phyloP scores from a whole-genome alignment of 2,797 vertebrate species.

The Falco peregrinus region DNA sequence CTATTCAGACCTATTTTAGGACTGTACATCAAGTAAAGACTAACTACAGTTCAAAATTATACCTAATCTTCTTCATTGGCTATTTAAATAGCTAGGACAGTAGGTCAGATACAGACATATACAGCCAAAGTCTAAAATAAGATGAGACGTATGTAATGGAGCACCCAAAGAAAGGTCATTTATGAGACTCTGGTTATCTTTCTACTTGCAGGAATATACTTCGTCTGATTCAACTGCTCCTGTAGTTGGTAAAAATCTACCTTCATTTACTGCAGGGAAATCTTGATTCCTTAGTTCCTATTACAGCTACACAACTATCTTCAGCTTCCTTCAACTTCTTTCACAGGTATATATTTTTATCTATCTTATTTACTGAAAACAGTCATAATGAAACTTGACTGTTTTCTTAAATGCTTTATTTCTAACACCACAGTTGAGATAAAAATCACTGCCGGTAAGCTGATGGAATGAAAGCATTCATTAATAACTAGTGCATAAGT shows the following conservation, averaged over 20 bases:
- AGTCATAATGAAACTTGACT: background rate
- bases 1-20: background rate
- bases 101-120: background rate
- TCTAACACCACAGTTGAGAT: background rate
- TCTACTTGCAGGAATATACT: background rate
- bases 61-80: background rate
- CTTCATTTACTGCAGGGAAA: background rate
- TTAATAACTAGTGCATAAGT: background rate
- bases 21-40: background rate
- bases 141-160: background rate
- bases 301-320: background rate
- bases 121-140: background rate
- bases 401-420: background rate
- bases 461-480: background rate
- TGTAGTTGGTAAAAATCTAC: background rate
- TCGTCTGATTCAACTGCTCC: background rate
- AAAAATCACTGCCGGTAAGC: background rate
- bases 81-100: background rate
- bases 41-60: background rate
- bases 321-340: background rate
- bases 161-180: background rate
- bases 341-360: background rate
- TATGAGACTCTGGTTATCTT: background rate
- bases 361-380: constrained; percentile 7
- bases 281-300: background rate